phyloP scores from a whole-genome alignment of 2,888 invertebrate genomes.

The Zygogramma bicolorata region DNA sequence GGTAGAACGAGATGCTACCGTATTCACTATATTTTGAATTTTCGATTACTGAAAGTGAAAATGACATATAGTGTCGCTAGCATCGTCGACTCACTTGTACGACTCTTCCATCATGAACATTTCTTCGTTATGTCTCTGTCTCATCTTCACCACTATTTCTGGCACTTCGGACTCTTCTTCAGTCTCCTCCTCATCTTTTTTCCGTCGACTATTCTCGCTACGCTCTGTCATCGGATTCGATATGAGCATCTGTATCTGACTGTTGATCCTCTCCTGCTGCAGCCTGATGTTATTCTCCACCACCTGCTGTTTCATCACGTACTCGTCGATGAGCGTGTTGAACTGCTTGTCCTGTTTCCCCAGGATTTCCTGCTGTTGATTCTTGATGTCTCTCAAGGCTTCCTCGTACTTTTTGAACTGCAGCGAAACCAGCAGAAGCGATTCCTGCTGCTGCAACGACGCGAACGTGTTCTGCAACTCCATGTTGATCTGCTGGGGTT shows the following conservation, averaged over 20 bases:
- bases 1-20: no score
- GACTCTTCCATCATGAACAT: slow-evolving; percentile 74
- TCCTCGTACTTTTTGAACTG: slow-evolving; percentile 76
- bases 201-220: slow-evolving; percentile 63
- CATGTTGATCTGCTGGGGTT: slow-evolving; percentile 40
- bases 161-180: slow-evolving; percentile 58
- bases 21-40: neutral
- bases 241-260: slow-evolving; percentile 71
- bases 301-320: slow-evolving; percentile 70
- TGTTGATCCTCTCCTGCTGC: slow-evolving; percentile 74
- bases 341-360: slow-evolving; percentile 64
- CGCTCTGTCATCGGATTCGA: slow-evolving; percentile 49
- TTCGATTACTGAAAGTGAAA: neutral
- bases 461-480: slow-evolving; percentile 69
- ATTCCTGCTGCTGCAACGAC: slow-evolving; percentile 74
- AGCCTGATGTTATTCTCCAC: slow-evolving; percentile 72
- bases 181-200: slow-evolving; percentile 60
- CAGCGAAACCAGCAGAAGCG: slow-evolving; percentile 72
- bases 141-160: slow-evolving; percentile 67
- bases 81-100: slow-evolving; percentile 68
- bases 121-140: slow-evolving; percentile 73
- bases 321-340: slow-evolving; percentile 69
- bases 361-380: slow-evolving; percentile 71
- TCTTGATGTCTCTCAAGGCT: slow-evolving; percentile 70
- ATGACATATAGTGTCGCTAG: neutral